Evolutionary conservation across 2,797 vertebrate species (phyloP), one percentile per base, ranked within the genome.

Genomic region (Sparidentex hasta): DNA sequence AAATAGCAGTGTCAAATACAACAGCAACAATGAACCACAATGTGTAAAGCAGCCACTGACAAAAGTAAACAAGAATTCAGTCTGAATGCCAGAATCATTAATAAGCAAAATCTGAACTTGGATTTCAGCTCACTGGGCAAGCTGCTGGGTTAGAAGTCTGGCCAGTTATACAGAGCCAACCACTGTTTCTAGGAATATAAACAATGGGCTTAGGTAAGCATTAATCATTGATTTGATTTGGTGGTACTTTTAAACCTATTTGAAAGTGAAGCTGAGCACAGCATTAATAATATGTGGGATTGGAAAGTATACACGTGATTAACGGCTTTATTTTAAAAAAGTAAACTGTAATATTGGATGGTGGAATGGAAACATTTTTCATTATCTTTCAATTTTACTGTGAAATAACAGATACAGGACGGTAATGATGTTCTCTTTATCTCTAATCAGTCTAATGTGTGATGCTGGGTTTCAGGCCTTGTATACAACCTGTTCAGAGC

Each of bases 331-430:
- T 50, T 65, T 73, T 41, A 29, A 47, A 25, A 68, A 47, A 25
- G 43, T 21, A 11, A 69, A 74, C 17, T 64, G 4, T 69, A 67
- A 83, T 70, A 70, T 33, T 50, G 18, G 29, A 67, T 20, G 48
- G 43, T 6, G 65, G 43, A 82, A 64, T 67, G 55, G 25, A 75
- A 84, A 79, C 17, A 2, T 70, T 47, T 65, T 55, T 82, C 62
- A 62, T 86, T 86, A 81, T 73, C 50, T 78, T 80, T 85, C 71
- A 74, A 69, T 85, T 87, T 81, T 14, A 50, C 81, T 50, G 71
- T 74, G 71, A 85, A 87, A 83, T 75, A 66, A 64, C 68, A 79
- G 23, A 48, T 11, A 56, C 29, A 29, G 23, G 29, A 29, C 52
- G 62, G 55, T 64, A 82, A 74, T 75, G 66, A 65, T 64, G 73